Base-by-base conservation (phyloP, 1,140 invertebrate species). In the Dryas iulia region DNA sequence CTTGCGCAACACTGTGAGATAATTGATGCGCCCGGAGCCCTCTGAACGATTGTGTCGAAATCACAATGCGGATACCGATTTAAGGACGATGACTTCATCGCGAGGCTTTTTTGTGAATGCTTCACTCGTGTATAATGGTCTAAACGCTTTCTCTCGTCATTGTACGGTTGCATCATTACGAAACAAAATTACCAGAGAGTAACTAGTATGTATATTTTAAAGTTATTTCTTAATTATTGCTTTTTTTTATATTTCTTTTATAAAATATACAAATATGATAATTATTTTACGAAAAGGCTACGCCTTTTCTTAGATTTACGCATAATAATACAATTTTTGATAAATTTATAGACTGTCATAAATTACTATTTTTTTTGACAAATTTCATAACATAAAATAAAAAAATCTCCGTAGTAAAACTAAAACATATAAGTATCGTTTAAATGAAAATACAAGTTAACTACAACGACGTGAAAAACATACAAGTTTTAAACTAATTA, bases 1-100 rank as follows among this genome's bases (percentile, higher is more conserved):
- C 62, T 90, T 90, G 79, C 83, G 86, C 75, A 90, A 90, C 75
- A 59, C 33, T 78, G 75, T 82, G 81, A 84, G 81, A 83, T 82
- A 83, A 85, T 82, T 80, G 77, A 82, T 77, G 65, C 66, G 60
- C 59, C 26, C 59, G 60, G 52, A 65, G 69, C 69, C 73, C 69
- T 66, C 39, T 33, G 54, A 62, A 64, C 70, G 35, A 77, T 83
- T 79, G 77, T 83, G 77, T 79, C 70, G 78, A 79, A 82, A 85
- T 73, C 72, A 74, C 73, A 77, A 81, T 63, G 72, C 81, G 78
- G 78, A 83, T 79, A 71, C 71, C 75, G 62, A 80, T 84, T 82
- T 76, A 84, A 86, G 86, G 84, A 86, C 82, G 77, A 86, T 84
- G 83, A 84, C 79, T 83, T 72, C 72, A 76, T 53, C 66, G 39